Evolutionary conservation across 1,140 invertebrate species (phyloP), one percentile per base, ranked within the genome.

Genomic region (Apis laboriosa): DNA sequence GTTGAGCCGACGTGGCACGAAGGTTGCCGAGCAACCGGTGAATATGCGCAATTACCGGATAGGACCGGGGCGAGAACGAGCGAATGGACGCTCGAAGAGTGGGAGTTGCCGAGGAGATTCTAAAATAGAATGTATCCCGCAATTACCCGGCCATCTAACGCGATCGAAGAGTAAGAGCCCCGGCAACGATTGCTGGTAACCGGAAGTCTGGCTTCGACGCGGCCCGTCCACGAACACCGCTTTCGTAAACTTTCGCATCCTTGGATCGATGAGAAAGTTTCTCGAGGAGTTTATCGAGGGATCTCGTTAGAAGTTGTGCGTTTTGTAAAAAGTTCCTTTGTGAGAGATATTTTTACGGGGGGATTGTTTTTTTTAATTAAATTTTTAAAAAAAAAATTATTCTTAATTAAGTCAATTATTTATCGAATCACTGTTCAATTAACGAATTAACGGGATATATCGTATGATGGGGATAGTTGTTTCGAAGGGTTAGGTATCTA

Each of bases 21-120:
- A 81, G 79, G 79, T 81, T 81, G 79, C 79, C 72, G 72, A 76
- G 79, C 79, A 81, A 81, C 79, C 79, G 72, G 72, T 76, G 79
- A 81, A 81, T 81, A 81, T 81, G 79, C 79, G 79, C 79, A 81
- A 81, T 81, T 81, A 81, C 72, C 73, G 55, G 15, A 28, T 34
- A 56, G 72, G 53, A 67, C 79, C 79, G 63, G 28, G 79, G 72
- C 79, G 79, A 81, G 53, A 76, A 76, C 73, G 78, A 81, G 79
- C 71, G 72, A 68, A 81, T 63, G 63, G 61, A 76, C 72, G 60
- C 2, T 2, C 17, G 34, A 76, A 81, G 24, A 24, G 63, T 67
- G 79, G 73, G 79, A 81, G 73, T 76, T 67, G 51, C 53, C 72
- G 79, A 58, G 72, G 72, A 81, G 79, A 81, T 81, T 76, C 63